Evolutionary conservation across 2,888 invertebrate species (phyloP).

Genomic region (Falcaria lacertinaria): DNA sequence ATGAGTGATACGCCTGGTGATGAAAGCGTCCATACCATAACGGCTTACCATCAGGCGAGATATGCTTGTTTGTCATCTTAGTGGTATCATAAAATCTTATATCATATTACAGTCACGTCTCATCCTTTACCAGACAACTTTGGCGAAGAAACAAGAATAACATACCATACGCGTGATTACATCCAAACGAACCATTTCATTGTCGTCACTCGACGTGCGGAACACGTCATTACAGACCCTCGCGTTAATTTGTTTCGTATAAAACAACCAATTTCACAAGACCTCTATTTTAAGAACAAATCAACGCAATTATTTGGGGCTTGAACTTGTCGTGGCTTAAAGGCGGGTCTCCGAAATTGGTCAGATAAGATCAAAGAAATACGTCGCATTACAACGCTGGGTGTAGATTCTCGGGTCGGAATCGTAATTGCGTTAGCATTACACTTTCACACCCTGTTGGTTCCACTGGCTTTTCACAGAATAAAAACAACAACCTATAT

Average conservation of each 20-base stretch:
- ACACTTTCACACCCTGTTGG: slow-evolving; percentile 19
- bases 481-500: neutral
- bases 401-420: slow-evolving; percentile 16
- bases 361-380: slow-evolving; percentile 20
- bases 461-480: slow-evolving; percentile 3
- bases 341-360: slow-evolving; percentile 8
- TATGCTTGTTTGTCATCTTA: no score
- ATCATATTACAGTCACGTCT: no score
- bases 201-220: slow-evolving; percentile 14
- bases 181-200: slow-evolving; percentile 8
- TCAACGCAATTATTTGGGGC: neutral
- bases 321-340: neutral
- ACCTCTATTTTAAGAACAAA: slow-evolving; percentile 7
- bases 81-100: no score
- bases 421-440: slow-evolving; percentile 26
- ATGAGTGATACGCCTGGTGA: no score
- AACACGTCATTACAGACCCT: slow-evolving; percentile 20
- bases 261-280: slow-evolving; percentile 15
- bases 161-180: neutral
- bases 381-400: slow-evolving; percentile 9
- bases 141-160: neutral
- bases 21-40: no score
- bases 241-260: slow-evolving; percentile 26
- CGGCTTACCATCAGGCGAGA: no score
- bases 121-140: no score